phyloP scores from a whole-genome alignment of 2,888 invertebrate genomes.

The Noctua comes region DNA sequence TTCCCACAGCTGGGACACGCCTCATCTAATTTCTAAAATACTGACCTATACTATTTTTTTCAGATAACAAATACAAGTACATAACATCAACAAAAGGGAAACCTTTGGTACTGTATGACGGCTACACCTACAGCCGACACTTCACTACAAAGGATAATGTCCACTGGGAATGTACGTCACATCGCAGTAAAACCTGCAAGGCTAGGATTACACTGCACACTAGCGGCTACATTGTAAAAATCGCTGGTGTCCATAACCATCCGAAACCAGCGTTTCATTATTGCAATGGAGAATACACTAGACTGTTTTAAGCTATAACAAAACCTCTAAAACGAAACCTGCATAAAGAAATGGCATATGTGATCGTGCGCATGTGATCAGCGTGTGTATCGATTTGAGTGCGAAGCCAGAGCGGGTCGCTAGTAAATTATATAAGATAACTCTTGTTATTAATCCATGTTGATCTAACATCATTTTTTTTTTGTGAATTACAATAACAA shows the following conservation, averaged over 20 bases:
- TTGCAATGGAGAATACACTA: background rate
- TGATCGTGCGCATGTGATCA: background rate
- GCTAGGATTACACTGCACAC: background rate
- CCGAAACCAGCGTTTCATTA: background rate
- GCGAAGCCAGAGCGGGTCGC: too few relatives aligned
- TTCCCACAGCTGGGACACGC: background rate
- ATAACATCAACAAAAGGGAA: background rate
- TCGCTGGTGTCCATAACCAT: background rate
- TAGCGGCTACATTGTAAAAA: background rate
- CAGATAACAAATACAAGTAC: background rate
- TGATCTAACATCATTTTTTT: too few relatives aligned
- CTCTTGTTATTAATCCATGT: too few relatives aligned
- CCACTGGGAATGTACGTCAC: constrained; percentile 22
- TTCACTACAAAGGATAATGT: background rate
- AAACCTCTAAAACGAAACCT: background rate
- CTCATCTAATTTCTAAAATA: background rate
- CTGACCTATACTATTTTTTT: background rate
- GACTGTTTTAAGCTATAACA: background rate
- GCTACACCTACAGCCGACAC: constrained; percentile 11
- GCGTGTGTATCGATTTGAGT: background rate
- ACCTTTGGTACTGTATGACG: background rate
- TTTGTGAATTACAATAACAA: too few relatives aligned
- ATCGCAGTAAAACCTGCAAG: background rate
- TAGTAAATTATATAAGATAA: too few relatives aligned
- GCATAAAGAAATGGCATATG: background rate